phyloP scores from a whole-genome alignment of 92 coral and sea anemone species.

The Phenganax subtilis region DNA sequence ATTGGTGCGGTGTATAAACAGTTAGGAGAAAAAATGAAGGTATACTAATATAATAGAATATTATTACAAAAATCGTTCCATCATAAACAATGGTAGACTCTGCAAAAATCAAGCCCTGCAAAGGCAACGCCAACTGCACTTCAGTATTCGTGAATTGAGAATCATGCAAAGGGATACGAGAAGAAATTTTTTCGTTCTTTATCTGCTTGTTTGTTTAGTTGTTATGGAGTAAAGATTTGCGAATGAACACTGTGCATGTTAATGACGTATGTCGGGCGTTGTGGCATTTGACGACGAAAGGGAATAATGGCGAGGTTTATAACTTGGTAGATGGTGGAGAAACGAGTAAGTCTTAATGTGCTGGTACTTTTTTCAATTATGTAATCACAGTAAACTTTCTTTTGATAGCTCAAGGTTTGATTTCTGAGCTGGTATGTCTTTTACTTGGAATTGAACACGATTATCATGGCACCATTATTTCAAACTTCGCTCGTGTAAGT shows the following conservation, averaged over 20 bases:
- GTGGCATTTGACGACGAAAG: constrained; percentile 82
- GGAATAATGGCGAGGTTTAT: constrained; percentile 65
- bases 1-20: constrained; percentile 96
- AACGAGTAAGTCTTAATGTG: constrained; percentile 55
- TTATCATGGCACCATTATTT: constrained; percentile 83
- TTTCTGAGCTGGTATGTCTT: constrained; percentile 69
- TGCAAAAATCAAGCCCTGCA: no score
- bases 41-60: background rate
- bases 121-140: no score
- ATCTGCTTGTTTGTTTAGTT: constrained; percentile 45
- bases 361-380: background rate
- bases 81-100: no score
- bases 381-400: background rate
- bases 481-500: constrained; percentile 86
- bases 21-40: constrained; percentile 84
- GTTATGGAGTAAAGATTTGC: constrained; percentile 91
- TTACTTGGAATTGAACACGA: constrained; percentile 83
- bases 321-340: constrained; percentile 83
- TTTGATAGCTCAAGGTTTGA: constrained; percentile 79
- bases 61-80: background rate
- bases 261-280: constrained; percentile 79
- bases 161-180: background rate
- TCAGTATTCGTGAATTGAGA: no score
- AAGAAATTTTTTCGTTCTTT: background rate
- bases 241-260: constrained; percentile 92